phyloP scores from a whole-genome alignment of 2,797 vertebrate species.

The Zenarchopterus dispar region DNA sequence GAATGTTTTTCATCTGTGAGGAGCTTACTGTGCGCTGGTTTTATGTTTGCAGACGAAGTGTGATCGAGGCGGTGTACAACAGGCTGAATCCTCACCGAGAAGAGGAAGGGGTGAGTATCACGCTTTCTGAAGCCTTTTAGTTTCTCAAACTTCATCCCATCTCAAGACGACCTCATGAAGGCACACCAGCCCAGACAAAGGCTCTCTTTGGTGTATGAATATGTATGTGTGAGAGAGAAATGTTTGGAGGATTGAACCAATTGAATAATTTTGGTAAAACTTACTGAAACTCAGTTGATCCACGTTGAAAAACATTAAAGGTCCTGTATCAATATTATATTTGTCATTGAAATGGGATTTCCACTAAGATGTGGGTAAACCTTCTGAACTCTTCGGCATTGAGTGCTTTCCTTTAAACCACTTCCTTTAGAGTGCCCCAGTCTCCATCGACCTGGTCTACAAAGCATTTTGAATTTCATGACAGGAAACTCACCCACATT shows the following conservation, averaged over 20 bases:
- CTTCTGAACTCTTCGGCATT: neutral
- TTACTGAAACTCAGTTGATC: slow-evolving; percentile 21
- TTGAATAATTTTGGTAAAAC: slow-evolving; percentile 17
- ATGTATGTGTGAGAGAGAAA: slow-evolving; percentile 5
- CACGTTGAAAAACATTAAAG: slow-evolving; percentile 9
- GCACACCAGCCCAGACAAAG: slow-evolving; percentile 44
- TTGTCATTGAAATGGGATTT: slow-evolving; percentile 6
- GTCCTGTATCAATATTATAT: neutral
- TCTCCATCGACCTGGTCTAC: neutral
- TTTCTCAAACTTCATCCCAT: slow-evolving; percentile 28
- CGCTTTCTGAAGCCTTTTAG: slow-evolving; percentile 17
- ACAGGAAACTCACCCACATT: neutral
- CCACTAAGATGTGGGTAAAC: neutral
- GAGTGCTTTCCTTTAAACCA: slow-evolving; percentile 13
- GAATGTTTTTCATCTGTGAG: slow-evolving; percentile 21
- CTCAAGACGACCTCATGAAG: slow-evolving; percentile 43
- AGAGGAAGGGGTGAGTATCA: slow-evolving; percentile 95
- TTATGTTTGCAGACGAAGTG: slow-evolving; percentile 88
- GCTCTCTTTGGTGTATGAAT: slow-evolving; percentile 27
- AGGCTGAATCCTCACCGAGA: slow-evolving; percentile 99
- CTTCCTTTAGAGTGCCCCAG: neutral
- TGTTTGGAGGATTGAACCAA: slow-evolving; percentile 20
- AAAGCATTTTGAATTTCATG: neutral
- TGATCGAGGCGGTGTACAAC: slow-evolving; percentile 98
- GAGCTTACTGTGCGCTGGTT: slow-evolving; percentile 29